Base-by-base conservation (phyloP, 1,140 invertebrate genomes). In the Chlorops oryzae region DNA sequence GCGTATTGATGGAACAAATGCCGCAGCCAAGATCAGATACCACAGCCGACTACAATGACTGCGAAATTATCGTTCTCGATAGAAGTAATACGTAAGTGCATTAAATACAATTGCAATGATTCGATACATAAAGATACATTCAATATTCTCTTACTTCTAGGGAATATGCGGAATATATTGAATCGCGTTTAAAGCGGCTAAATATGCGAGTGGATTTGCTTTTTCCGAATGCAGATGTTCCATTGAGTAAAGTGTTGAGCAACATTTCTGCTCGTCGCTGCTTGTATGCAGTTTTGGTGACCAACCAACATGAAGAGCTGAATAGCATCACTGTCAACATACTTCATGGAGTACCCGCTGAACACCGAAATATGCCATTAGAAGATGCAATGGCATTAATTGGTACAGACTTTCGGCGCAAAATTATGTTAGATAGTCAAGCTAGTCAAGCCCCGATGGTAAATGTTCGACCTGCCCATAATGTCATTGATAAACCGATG, bases 291-390 rank as follows among this genome's bases (percentile, higher is more conserved):
- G 86, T 96, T 53, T 78, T 95, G 15, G 81, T 96, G 1, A 89
- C 85, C 62, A 85, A 84, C 1, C 80, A 86, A 56, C 94, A 96
- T 69, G 86, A 90, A 65, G 81, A 86, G 58, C 82, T 92, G 57
- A 80, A 83, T 58, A 94, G 90, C 49, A 74, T 96, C 23, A 96
- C 91, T 15, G 73, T 97, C 2, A 92, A 94, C 60, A 92, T 96
- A 54, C 75, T 96, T 17, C 88, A 94, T 74, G 92, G 92, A 15
- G 76, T 87, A 59, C 88, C 90, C 55, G 55, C 74, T 87, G 92
- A 95, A 68, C 92, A 96, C 65, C 81, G 92, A 55, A 94, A 96
- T 73, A 95, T 96, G 89, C 91, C 90, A 0, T 61, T 93, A n/a
- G 89, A 94, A 45, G 90, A 94, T 73, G 90, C 92, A 2, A 77